These are phyloP conservation scores for Brachionus rubens DNA, from an alignment of 1,140 invertebrate genomes.

Conservation along the genomic window DNA sequence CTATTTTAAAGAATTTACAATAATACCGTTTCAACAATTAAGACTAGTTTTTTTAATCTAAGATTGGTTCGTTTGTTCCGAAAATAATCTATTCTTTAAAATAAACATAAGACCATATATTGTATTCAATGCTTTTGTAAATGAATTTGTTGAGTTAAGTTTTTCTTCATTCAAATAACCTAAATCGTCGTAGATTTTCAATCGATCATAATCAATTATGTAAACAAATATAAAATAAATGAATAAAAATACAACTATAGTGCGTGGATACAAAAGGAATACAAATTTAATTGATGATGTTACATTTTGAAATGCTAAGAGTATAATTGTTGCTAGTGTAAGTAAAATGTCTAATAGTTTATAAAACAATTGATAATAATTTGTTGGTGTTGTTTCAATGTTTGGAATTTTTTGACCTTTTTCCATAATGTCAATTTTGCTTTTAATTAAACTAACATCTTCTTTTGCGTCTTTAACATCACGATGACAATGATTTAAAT, in stretches of 20 bases:
- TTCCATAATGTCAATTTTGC: constrained; percentile 36
- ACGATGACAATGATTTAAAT: constrained; percentile 10
- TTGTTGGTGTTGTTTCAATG: constrained; percentile 2
- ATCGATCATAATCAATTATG: constrained; percentile 1
- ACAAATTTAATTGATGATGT: constrained; percentile 36
- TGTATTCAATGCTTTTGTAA: background rate
- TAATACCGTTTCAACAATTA: background rate
- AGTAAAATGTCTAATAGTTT: constrained; percentile 30
- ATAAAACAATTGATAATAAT: constrained; percentile 36
- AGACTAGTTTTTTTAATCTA: background rate
- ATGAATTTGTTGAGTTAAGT: background rate
- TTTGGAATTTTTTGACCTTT: constrained; percentile 27
- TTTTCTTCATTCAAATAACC: background rate
- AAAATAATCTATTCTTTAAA: background rate
- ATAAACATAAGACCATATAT: background rate
- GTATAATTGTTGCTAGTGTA: constrained; percentile 9
- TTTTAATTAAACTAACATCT: constrained; percentile 37
- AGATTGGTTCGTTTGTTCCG: background rate
- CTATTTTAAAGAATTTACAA: no score
- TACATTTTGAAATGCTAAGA: constrained; percentile 15
- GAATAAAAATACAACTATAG: constrained; percentile 19
- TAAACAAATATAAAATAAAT: constrained; percentile 18
- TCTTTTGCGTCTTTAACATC: constrained; percentile 40
- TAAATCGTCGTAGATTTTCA: background rate
- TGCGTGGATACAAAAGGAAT: constrained; percentile 41